Conservation (phyloP, 2,113 vertebrate species). For the Pseudorasbora parva region DNA sequence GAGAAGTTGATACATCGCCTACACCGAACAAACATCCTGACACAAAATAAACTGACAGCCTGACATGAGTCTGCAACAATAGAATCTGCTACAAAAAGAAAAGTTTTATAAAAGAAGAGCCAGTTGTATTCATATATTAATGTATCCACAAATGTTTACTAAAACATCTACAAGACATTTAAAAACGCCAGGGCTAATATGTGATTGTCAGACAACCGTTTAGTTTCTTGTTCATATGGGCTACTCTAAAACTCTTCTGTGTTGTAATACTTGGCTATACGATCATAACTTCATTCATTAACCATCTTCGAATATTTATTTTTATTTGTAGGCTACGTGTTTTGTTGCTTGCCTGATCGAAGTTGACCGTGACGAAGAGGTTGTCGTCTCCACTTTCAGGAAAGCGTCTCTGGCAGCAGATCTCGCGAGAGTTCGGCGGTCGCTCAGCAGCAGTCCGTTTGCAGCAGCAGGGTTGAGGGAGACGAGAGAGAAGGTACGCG, state of each 20-base stretch:
- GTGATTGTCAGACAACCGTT: too few species aligned
- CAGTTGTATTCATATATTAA: neutral
- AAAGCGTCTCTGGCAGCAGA: slow-evolving; percentile 59
- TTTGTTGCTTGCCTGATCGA: neutral
- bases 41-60: neutral
- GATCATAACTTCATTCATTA: neutral
- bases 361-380: neutral
- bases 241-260: neutral
- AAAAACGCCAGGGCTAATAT: too few species aligned
- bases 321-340: neutral
- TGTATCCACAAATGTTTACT: neutral
- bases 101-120: neutral
- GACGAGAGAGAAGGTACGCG: slow-evolving; percentile 81
- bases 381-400: neutral
- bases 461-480: slow-evolving; percentile 80
- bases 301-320: neutral
- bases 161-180: neutral
- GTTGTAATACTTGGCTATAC: neutral
- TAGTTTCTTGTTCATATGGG: neutral
- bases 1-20: neutral
- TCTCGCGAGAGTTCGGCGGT: slow-evolving; percentile 88
- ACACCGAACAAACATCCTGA: neutral
- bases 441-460: slow-evolving; percentile 65
- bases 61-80: neutral
- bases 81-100: neutral